Base-by-base conservation (phyloP, 2,888 invertebrate species). In the Desoria tigrina region DNA sequence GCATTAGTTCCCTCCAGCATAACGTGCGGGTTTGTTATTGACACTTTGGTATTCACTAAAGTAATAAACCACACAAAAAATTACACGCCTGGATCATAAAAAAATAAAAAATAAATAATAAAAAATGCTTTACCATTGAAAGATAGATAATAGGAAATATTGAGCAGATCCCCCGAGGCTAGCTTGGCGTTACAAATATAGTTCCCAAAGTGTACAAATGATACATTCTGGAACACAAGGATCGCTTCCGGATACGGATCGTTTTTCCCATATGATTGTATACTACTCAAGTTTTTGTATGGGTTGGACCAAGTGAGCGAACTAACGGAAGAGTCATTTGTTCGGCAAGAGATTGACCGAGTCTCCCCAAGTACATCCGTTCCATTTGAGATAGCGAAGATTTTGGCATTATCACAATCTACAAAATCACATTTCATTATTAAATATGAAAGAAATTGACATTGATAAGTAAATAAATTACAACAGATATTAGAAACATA, bases 191-290 rank as follows among this genome's bases (percentile, higher is more conserved):
- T 75, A 78, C 87, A 87, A 23, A 81, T 80, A 77, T 88, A 89
- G 0, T 87, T 86, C 9, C 90, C 92, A 78, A 90, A 90, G 77
- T 90, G 88, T 76, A 87, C 87, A 69, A 86, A 85, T 11, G 84
- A 82, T 0, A 87, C 82, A 76, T 85, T 83, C 1, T 82, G 79
- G 58, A 88, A 82, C 77, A 81, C 81, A 56, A 88, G 81, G 0
- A 83, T 84, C 54, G 86, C 84, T 77, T 85, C 83, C 2, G 86
- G 81, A 66, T 83, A 81, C 4, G 87, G 88, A 6, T 83, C 81
- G 77, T 86, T 86, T 71, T 80, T 80, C 49, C 6, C 39, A 39
- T 11, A 16, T 39, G 39, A 39, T n/a, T n/a, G n/a, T n/a, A n/a
- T n/a, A 39, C 9, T 11, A 39, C 16, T 16, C 9, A 16, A 9